These are phyloP conservation scores for Pollenia labialis DNA, from an alignment of 2,888 invertebrate genomes.

Conservation along the genomic window DNA sequence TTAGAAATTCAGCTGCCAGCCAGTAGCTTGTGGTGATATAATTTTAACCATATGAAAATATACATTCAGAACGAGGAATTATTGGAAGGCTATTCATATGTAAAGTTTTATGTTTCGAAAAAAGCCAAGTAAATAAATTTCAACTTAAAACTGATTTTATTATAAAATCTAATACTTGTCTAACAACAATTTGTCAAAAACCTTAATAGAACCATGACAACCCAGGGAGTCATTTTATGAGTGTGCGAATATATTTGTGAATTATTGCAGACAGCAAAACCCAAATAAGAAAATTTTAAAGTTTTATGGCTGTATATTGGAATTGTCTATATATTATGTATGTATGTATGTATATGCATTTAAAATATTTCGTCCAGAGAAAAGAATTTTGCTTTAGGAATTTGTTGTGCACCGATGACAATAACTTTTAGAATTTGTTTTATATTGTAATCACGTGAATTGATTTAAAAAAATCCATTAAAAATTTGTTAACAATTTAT, in stretches of 20 bases:
- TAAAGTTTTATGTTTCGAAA: conserved; percentile 45
- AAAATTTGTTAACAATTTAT: conserved; percentile 47
- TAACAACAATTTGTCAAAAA: conserved; percentile 51
- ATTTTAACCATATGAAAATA: conserved; percentile 47
- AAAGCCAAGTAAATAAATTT: conserved; percentile 57
- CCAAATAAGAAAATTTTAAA: conserved; percentile 36
- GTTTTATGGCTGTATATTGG: conserved; percentile 6
- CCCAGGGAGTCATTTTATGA: conserved; percentile 11
- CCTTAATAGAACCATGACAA: conserved; percentile 29
- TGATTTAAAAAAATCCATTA: conserved; percentile 52
- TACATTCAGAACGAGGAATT: neutral
- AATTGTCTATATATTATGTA: neutral
- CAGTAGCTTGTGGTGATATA: conserved; percentile 43
- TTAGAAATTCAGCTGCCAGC: conserved; percentile 48
- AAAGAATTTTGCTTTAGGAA: too few species aligned
- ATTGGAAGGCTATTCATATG: conserved; percentile 55
- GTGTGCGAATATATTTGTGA: conserved; percentile 18
- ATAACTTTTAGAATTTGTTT: conserved; percentile 20
- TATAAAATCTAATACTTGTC: conserved; percentile 42
- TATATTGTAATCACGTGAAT: conserved; percentile 28
- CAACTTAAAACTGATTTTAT: conserved; percentile 41
- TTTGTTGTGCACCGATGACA: neutral
- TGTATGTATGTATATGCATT: neutral
- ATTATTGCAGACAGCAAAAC: conserved; percentile 3
- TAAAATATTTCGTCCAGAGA: too few species aligned